Base-by-base conservation (phyloP, 2,113 vertebrate species). In the Etia nguti region DNA sequence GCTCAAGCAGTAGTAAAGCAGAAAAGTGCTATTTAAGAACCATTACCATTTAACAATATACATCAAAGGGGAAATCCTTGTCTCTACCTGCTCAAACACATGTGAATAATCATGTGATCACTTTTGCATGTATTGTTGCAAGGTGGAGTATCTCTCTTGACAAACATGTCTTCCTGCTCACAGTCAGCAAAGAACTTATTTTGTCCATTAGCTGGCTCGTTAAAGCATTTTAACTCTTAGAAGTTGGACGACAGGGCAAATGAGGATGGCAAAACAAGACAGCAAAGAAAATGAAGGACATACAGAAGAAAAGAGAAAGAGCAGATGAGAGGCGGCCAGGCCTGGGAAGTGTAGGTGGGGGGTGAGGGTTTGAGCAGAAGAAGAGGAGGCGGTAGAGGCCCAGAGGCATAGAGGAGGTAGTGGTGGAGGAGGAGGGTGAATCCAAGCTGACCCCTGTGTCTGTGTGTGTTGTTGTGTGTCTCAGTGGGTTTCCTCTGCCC, bases 401-500 rank as follows among this genome's bases (percentile, higher is more conserved):
- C 77, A 87, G 90, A 83, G 89, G 90, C 88, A 75, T 82, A 52
- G 90, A 92, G 89, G 84, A 79, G 91, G 84, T 48, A 90, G 70
- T 36, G 89, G 92, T 54, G 91, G 90, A 80, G 90, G 85, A 86
- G 84, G 91, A 92, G 89, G 90, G 89, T 91, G 91, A 88, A 90
- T 90, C 91, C 84, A 75, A 88, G 84, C 91, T 95, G 94, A 95
- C 95, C 94, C 93, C 94, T 92, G 89, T 95, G 95, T 96, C 94
- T 96, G 90, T 96, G 92, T 95, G 94, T 94, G 95, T 96, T 94
- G 95, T 94, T 96, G 94, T 95, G 94, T 93, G 92, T 93, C 93
- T 95, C 96, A 95, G 95, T 96, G 95, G 95, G 96, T 96, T 96
- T 95, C 94, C 93, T 94, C 88, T 93, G 92, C 91, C 70, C 95